A percentile compares a stretch with the other conserved stretches of the same genome.
phyloP scores from a whole-genome alignment of 2,888 invertebrate genomes.

The Desoria tigrina region DNA sequence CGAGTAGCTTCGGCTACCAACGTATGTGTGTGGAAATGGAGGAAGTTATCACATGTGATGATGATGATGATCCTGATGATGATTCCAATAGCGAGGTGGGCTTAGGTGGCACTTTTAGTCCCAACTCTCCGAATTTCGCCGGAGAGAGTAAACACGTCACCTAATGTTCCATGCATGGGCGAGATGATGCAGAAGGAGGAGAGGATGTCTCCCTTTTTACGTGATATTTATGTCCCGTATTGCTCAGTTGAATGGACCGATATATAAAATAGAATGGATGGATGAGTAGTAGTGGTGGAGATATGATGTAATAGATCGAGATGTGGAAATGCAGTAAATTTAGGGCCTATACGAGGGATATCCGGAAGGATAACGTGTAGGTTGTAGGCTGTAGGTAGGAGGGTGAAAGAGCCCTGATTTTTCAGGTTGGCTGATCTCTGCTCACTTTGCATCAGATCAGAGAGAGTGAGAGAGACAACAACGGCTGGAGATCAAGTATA shows the following conservation, averaged over 20 bases:
- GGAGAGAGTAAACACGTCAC: constrained; percentile 39
- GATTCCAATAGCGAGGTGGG: constrained; percentile 18
- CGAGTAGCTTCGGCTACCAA: no score
- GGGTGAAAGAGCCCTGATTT: constrained; percentile 48
- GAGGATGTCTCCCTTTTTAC: constrained; percentile 30
- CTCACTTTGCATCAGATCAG: constrained; percentile 37
- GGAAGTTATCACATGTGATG: neutral
- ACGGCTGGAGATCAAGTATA: constrained; percentile 2
- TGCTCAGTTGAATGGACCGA: constrained; percentile 34
- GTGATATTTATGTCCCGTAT: constrained; percentile 40
- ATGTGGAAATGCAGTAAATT: neutral
- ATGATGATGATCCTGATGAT: neutral
- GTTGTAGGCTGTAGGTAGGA: constrained; percentile 20
- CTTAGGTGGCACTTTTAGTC: constrained; percentile 29
- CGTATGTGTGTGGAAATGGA: neutral
- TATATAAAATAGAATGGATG: constrained; percentile 2
- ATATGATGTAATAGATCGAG: neutral
- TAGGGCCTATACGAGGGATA: no score
- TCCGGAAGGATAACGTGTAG: constrained; percentile 9
- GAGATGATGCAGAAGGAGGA: constrained; percentile 28
- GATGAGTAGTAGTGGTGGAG: neutral
- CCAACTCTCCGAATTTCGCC: neutral
- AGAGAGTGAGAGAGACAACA: constrained; percentile 15
- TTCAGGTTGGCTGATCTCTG: constrained; percentile 53
- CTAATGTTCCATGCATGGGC: constrained; percentile 33